Percentiles rank a stretch among this genome's conserved stretches.
Conservation (phyloP, 2,113 vertebrate species). For the Diadophis punctatus region DNA sequence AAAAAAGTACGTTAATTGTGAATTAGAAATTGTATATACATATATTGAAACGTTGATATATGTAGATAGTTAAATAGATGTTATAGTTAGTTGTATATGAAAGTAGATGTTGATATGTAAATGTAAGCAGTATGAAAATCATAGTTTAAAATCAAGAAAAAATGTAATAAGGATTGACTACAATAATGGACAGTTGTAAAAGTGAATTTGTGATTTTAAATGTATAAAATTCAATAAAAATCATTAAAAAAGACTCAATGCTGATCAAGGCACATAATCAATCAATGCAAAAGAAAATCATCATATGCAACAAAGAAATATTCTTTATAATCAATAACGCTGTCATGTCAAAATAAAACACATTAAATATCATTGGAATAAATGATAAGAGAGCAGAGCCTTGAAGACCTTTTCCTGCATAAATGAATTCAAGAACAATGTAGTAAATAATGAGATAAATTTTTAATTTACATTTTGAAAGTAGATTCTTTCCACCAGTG, state of each 20-base stretch:
- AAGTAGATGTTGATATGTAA: too few relatives aligned
- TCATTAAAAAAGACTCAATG: neutral
- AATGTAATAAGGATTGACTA: too few relatives aligned
- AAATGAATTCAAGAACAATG: neutral
- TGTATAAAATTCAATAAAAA: too few relatives aligned
- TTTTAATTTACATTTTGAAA: neutral
- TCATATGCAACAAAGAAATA: neutral
- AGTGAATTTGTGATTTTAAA: too few relatives aligned
- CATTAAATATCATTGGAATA: neutral
- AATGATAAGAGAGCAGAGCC: neutral
- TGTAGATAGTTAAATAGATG: too few relatives aligned
- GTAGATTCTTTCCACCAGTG: neutral
- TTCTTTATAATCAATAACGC: neutral
- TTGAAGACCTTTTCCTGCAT: neutral
- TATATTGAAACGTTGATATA: too few relatives aligned
- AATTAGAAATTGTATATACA: too few relatives aligned
- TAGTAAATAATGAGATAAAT: neutral
- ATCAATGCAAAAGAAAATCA: neutral
- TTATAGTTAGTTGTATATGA: too few relatives aligned
- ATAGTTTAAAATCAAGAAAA: too few relatives aligned
- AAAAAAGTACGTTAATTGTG: too few relatives aligned
- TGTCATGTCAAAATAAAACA: neutral
- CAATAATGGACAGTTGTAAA: too few relatives aligned
- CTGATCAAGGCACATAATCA: neutral
- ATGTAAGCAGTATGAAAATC: too few relatives aligned